A percentile compares a stretch with the other conserved stretches of the same genome.
Evolutionary conservation across 2,113 vertebrate genomes (phyloP).

Genomic region (Osmerus eperlanus): DNA sequence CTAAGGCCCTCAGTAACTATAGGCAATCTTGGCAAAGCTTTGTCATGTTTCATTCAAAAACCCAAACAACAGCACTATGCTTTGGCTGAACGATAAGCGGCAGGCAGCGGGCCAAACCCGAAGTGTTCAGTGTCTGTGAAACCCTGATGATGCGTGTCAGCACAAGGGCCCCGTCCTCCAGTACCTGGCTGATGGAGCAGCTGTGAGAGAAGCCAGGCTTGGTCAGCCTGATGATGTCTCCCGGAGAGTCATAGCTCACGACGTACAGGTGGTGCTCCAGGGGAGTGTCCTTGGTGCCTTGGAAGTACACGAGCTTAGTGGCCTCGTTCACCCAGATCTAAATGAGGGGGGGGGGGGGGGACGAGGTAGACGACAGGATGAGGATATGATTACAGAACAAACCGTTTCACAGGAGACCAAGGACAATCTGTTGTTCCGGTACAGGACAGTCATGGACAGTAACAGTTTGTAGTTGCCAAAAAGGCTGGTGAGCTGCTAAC

Average conservation of each 20-base stretch:
- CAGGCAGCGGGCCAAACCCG: no score
- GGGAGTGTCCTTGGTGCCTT: constrained; percentile 82
- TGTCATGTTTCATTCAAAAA: no score
- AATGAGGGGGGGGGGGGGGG: not conserved
- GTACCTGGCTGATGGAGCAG: constrained; percentile 85
- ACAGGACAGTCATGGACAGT: no score
- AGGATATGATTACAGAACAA: not conserved
- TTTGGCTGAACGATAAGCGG: no score
- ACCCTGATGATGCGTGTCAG: no score
- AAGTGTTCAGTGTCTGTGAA: no score
- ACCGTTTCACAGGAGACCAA: not conserved
- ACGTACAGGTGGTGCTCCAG: constrained; percentile 86
- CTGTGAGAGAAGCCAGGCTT: constrained; percentile 82
- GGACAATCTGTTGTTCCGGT: not conserved
- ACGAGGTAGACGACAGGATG: not conserved
- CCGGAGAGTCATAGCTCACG: constrained; percentile 75
- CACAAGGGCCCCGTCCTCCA: no score
- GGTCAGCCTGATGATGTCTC: constrained; percentile 81
- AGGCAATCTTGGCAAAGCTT: no score
- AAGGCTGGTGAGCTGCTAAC: not conserved
- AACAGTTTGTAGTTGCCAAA: no score
- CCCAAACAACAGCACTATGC: no score
- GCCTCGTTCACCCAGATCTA: constrained; percentile 88
- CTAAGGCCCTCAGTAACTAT: no score
- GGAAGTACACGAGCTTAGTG: constrained; percentile 83